Percentiles rank a stretch among this genome's conserved stretches.
phyloP scores from a whole-genome alignment of 2,113 vertebrate species.

The Spermophilus dauricus region DNA sequence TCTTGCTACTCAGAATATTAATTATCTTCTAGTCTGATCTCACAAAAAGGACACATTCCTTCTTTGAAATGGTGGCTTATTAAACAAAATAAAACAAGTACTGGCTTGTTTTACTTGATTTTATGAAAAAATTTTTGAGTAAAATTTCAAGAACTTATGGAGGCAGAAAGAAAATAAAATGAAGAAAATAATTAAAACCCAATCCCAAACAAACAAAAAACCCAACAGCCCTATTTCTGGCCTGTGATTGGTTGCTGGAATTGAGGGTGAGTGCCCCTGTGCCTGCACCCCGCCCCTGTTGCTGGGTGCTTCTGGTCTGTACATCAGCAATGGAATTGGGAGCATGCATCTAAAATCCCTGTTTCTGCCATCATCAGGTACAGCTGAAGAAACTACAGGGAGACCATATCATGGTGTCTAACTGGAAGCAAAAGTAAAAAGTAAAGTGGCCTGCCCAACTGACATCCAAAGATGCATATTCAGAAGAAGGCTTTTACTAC shows the following conservation, averaged over 20 bases:
- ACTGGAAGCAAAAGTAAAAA: background rate
- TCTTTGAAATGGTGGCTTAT: background rate
- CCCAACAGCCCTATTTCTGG: background rate
- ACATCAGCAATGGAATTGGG: background rate
- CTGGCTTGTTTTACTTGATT: background rate
- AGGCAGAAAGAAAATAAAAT: background rate
- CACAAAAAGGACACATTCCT: background rate
- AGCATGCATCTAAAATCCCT: too few species aligned
- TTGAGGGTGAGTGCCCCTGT: too few species aligned
- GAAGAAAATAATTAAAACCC: background rate
- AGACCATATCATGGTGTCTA: background rate
- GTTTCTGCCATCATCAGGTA: background rate
- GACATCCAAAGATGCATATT: background rate
- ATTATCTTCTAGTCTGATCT: background rate
- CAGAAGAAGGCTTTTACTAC: background rate
- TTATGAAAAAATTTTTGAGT: background rate
- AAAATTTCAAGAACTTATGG: slow-evolving; percentile 26
- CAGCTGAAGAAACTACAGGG: background rate
- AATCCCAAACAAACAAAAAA: background rate
- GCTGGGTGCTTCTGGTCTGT: background rate
- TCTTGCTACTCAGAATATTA: background rate
- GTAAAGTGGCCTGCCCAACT: background rate
- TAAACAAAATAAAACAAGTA: background rate
- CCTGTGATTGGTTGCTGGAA: background rate
- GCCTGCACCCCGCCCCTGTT: too few species aligned